Base-by-base conservation (phyloP, 2,797 vertebrate species). In the Simalia tracyae region DNA sequence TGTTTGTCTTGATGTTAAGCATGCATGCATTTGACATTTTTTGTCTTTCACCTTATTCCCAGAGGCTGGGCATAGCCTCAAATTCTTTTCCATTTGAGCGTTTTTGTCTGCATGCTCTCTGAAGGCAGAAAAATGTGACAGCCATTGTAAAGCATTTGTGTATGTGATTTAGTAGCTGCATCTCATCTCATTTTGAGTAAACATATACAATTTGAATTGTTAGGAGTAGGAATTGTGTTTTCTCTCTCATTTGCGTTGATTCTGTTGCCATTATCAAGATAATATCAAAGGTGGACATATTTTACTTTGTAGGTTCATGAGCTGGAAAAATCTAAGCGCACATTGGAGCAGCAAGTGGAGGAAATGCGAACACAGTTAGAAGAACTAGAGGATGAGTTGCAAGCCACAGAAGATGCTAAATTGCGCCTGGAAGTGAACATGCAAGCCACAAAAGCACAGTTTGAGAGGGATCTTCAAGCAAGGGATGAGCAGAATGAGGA, bases 361-460 rank as follows among this genome's bases (percentile, higher is more conserved):
- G 98, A 98, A 93, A 98, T 98, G 98, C 96, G 98, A 94, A 98
- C 98, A 4, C 99, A 99, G 96, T 96, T 99, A 92, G 99, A 99
- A 94, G 99, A 99, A 94, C 97, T 99, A 88, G 99, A 99, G 94
- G 99, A 99, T 11, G 99, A 99, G 28, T 98, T 99, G 50, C 99
- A 99, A 98, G 97, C 98, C 87, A 99, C 99, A 0, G 99, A 99
- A 93, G 99, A 99, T 0, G 99, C 99, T 93, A 99, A 99, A 76
- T 98, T 99, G 54, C 98, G 99, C 28, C 96, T 99, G 97, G 99
- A 99, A 96, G 99, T 99, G 95, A 99, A 99, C 97, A 98, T 99
- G 98, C 99, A 99, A 97, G 99, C 99, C 91, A 98, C 99, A 98
- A 99, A 99, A 95, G 98, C 99, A 28, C 99, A 99, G 97, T 99